Evolutionary conservation across 2,888 invertebrate genomes (phyloP).

Genomic region (Athalia rosae): DNA sequence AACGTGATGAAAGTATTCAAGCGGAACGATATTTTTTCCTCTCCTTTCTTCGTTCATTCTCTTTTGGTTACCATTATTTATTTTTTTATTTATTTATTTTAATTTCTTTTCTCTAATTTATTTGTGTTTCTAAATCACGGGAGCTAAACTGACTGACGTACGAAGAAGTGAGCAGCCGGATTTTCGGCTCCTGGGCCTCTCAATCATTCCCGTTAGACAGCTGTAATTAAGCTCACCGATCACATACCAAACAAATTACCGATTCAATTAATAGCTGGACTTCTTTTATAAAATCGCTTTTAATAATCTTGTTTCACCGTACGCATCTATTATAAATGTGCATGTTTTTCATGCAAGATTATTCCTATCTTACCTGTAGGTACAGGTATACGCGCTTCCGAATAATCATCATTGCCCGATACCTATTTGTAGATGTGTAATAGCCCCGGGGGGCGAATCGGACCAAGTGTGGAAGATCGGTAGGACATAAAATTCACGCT

Average conservation of each 20-base stretch:
- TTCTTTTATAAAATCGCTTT: constrained; percentile 3
- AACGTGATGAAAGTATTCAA: constrained; percentile 48
- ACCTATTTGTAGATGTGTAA: too few relatives aligned
- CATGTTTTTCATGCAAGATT: background rate
- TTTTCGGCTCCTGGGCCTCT: constrained; percentile 17
- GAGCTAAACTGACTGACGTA: constrained; percentile 7
- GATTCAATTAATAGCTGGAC: constrained; percentile 46
- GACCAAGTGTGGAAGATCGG: too few relatives aligned
- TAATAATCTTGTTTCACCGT: constrained; percentile 15
- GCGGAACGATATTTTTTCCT: background rate
- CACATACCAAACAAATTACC: constrained; percentile 48
- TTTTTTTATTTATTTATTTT: too few relatives aligned
- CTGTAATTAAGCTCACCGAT: constrained; percentile 47
- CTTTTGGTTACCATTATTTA: background rate
- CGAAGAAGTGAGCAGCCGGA: constrained; percentile 3
- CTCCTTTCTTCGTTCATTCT: background rate
- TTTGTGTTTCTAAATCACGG: too few relatives aligned
- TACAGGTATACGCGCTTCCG: background rate
- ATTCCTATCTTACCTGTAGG: background rate
- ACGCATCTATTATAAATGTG: background rate
- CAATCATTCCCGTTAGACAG: constrained; percentile 46
- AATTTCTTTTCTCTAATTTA: too few relatives aligned
- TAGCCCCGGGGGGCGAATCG: too few relatives aligned
- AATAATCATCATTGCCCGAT: too few relatives aligned
- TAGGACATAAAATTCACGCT: too few relatives aligned